Conservation (phyloP, 2,797 vertebrate species). For the Macropodus opercularis region DNA sequence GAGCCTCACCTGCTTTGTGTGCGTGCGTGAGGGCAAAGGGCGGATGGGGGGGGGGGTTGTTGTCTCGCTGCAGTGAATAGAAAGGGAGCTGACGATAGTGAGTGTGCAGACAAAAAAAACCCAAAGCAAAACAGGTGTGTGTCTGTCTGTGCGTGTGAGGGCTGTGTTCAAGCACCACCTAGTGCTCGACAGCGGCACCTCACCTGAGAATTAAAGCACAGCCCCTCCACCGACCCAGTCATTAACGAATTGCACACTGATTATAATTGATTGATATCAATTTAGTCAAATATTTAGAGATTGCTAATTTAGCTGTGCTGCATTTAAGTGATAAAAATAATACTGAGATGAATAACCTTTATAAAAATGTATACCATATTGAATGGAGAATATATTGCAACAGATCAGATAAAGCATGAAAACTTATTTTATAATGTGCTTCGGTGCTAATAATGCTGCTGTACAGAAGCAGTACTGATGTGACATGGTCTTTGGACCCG, state of each 20-base stretch:
- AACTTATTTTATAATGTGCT: neutral
- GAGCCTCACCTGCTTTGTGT: slow-evolving; percentile 35
- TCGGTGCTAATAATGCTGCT: neutral
- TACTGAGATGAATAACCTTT: neutral
- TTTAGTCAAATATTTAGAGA: neutral
- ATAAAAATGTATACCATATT: too few species aligned
- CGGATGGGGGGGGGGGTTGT: slow-evolving; percentile 46
- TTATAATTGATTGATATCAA: neutral
- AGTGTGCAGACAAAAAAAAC: slow-evolving; percentile 29
- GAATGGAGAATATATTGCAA: neutral
- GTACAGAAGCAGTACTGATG: slow-evolving; percentile 3
- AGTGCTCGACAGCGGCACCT: slow-evolving; percentile 79
- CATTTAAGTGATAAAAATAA: neutral
- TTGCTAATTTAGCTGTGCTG: neutral
- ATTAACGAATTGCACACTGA: neutral
- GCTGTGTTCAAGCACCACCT: slow-evolving; percentile 97
- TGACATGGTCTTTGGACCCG: slow-evolving; percentile 15
- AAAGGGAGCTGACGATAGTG: slow-evolving; percentile 57
- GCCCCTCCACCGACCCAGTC: slow-evolving; percentile 22
- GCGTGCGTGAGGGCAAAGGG: slow-evolving; percentile 7
- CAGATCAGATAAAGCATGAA: neutral
- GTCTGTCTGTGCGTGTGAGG: slow-evolving; percentile 50
- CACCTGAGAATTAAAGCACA: slow-evolving; percentile 59
- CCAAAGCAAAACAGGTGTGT: slow-evolving; percentile 21
- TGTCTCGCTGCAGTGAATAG: slow-evolving; percentile 63